Percentiles rank a stretch among this genome's conserved stretches.
These are phyloP conservation scores for Choristoneura fumiferana DNA, from an alignment of 1,140 invertebrate species.

Conservation along the genomic window DNA sequence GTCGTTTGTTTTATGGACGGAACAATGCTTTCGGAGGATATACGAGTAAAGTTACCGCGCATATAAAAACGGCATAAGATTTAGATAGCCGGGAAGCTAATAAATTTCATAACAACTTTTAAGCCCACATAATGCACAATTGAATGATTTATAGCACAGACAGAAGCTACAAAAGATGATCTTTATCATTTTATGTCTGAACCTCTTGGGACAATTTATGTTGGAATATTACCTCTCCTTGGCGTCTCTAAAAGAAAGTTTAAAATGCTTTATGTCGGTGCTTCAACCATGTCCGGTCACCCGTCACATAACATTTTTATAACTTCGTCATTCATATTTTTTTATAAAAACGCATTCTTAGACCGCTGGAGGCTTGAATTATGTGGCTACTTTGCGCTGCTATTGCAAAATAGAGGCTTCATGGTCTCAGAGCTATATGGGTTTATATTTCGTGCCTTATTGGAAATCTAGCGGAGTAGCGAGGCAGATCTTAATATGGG, in stretches of 20 bases:
- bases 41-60: conserved; percentile 16
- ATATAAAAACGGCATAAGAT: conserved; percentile 20
- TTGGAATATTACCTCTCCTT: conserved; percentile 44
- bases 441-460: background rate
- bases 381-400: too few relatives aligned
- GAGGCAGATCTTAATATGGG: background rate
- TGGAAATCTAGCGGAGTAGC: background rate
- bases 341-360: too few relatives aligned
- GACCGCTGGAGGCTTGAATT: too few relatives aligned
- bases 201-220: conserved; percentile 48
- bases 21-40: conserved; percentile 11
- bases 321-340: conserved; percentile 21
- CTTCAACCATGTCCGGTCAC: conserved; percentile 23
- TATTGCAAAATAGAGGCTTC: too few relatives aligned
- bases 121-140: conserved; percentile 30
- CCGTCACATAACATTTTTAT: conserved; percentile 29
- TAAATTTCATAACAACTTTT: conserved; percentile 28
- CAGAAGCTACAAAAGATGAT: conserved; percentile 56
- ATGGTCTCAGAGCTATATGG: too few relatives aligned
- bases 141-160: conserved; percentile 33
- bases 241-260: conserved; percentile 55
- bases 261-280: conserved; percentile 49
- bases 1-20: conserved; percentile 16
- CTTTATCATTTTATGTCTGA: conserved; percentile 61
- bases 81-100: conserved; percentile 34